A percentile compares a stretch with the other conserved stretches of the same genome.
phyloP scores from a whole-genome alignment of 2,888 invertebrate species.

The Dinocampus coccinellae region DNA sequence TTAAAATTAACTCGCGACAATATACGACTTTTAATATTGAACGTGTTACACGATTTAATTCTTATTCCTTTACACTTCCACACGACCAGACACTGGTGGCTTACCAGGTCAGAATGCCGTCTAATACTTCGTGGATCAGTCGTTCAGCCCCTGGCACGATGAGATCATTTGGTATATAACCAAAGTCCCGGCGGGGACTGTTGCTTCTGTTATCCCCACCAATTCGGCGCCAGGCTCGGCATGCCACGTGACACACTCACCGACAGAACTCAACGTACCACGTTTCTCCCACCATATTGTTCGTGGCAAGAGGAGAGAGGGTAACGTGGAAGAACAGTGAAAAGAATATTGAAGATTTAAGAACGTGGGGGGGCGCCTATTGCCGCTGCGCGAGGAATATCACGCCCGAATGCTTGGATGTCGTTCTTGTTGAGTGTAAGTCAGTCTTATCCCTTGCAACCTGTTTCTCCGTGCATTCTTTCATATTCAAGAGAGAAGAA shows the following conservation, averaged over 20 bases:
- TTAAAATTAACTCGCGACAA: slow-evolving; percentile 29
- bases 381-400: slow-evolving; percentile 31
- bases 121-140: slow-evolving; percentile 11
- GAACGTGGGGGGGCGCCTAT: slow-evolving; percentile 40
- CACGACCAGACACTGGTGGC: slow-evolving; percentile 66
- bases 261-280: background rate
- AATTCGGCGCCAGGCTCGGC: slow-evolving; percentile 44
- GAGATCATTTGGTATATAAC: slow-evolving; percentile 12
- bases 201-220: slow-evolving; percentile 39
- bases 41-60: background rate
- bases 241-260: slow-evolving; percentile 44
- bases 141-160: background rate
- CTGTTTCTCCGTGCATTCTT: background rate
- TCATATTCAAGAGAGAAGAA: background rate
- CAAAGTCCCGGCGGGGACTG: slow-evolving; percentile 2
- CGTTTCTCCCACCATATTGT: slow-evolving; percentile 31
- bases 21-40: background rate
- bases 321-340: background rate
- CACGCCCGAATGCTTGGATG: background rate
- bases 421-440: background rate
- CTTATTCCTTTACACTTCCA: slow-evolving; percentile 42
- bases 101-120: slow-evolving; percentile 68
- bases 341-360: background rate
- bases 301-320: slow-evolving; percentile 22
- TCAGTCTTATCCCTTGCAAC: background rate